Percentiles rank a stretch among this genome's conserved stretches.
phyloP scores from a whole-genome alignment of 2,888 invertebrate species.

The Cryptocephalus primarius region DNA sequence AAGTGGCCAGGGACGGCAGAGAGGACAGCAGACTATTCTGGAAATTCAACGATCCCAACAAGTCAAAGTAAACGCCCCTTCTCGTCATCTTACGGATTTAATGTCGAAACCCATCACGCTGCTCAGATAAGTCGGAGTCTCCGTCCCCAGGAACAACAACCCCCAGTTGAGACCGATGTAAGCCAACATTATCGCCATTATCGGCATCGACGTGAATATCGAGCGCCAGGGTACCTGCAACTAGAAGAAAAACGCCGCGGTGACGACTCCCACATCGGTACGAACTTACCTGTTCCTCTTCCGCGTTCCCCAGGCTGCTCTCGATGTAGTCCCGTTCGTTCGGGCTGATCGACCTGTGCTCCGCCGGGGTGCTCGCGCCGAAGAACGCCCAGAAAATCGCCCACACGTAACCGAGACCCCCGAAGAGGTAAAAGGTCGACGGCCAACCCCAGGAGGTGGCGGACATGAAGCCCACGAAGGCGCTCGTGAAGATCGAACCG shows the following conservation, averaged over 20 bases:
- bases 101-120: constrained; percentile 61
- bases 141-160: constrained; percentile 71
- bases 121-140: constrained; percentile 71
- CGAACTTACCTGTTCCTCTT: background rate
- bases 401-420: constrained; percentile 51
- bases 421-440: constrained; percentile 64
- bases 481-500: too few species aligned
- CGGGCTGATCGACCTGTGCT: constrained; percentile 45
- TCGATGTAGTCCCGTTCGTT: constrained; percentile 58
- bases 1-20: constrained; percentile 54
- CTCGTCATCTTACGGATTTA: constrained; percentile 42
- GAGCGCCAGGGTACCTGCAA: constrained; percentile 57
- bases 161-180: constrained; percentile 71
- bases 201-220: constrained; percentile 62
- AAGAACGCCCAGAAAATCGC: constrained; percentile 45
- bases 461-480: background rate
- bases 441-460: constrained; percentile 62
- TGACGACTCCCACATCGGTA: background rate
- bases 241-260: constrained; percentile 6
- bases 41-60: constrained; percentile 14
- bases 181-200: constrained; percentile 59
- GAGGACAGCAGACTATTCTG: constrained; percentile 59
- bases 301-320: constrained; percentile 4
- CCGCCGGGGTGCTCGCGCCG: constrained; percentile 54
- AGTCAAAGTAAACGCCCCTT: background rate